Conservation (phyloP, 2,797 vertebrate genomes). For the Sphenopsis melanotis region DNA sequence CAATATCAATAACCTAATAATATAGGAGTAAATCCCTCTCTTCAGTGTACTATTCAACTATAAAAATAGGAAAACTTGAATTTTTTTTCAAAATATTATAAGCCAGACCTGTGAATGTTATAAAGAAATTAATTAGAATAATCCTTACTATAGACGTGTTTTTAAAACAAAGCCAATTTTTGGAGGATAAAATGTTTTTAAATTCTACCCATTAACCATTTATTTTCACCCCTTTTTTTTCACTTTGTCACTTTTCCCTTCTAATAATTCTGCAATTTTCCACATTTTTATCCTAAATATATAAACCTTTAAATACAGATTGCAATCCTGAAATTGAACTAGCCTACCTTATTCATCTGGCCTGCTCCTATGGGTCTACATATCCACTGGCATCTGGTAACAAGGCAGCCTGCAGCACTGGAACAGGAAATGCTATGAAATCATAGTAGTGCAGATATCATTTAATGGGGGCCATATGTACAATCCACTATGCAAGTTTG, state of each 20-base stretch:
- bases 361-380: neutral
- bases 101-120: neutral
- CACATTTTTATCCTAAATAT: neutral
- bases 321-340: neutral
- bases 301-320: neutral
- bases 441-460: neutral
- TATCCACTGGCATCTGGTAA: neutral
- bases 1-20: neutral
- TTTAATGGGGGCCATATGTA: neutral
- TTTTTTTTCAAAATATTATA: neutral
- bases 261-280: neutral
- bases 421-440: neutral
- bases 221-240: neutral
- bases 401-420: neutral
- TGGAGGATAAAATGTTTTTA: neutral
- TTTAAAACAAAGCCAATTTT: neutral
- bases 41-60: neutral
- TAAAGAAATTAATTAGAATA: neutral
- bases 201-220: neutral
- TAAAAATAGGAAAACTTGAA: neutral
- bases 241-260: neutral
- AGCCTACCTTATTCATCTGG: neutral
- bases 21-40: neutral
- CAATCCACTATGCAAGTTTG: fast-evolving
- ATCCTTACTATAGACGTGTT: neutral